Percentiles rank a stretch among this genome's conserved stretches.
phyloP scores from a whole-genome alignment of 2,888 invertebrate genomes.

The Agrotis segetum region DNA sequence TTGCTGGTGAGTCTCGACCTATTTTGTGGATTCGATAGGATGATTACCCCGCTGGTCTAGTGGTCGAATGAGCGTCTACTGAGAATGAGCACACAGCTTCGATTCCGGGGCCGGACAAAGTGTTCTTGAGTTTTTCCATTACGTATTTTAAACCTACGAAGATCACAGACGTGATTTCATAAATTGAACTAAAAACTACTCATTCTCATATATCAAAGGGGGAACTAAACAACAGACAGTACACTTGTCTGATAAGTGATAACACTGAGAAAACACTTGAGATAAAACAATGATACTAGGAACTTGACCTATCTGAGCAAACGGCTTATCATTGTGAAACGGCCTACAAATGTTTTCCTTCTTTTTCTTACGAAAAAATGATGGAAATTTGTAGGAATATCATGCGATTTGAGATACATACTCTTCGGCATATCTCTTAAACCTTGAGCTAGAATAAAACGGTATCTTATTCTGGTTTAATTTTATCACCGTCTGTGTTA shows the following conservation, averaged over 20 bases:
- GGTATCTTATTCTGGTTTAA: neutral
- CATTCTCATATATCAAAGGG: neutral
- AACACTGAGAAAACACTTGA: slow-evolving; percentile 18
- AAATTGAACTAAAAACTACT: neutral
- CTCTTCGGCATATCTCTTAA: no score
- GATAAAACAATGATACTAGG: slow-evolving; percentile 10
- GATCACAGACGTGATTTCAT: no score
- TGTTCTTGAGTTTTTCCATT: no score
- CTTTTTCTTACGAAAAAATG: no score
- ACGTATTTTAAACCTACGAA: no score
- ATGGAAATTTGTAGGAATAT: no score
- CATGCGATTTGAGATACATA: no score
- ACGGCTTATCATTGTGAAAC: neutral
- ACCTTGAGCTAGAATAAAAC: neutral
- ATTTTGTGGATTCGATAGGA: neutral
- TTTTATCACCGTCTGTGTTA: neutral
- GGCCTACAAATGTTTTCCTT: neutral
- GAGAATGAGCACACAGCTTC: no score
- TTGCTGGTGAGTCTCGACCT: slow-evolving; percentile 49
- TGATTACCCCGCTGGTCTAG: no score
- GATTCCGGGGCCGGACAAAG: no score
- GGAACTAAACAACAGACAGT: neutral
- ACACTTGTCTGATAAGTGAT: slow-evolving; percentile 21
- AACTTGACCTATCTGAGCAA: slow-evolving; percentile 6
- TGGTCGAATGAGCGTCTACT: no score